Conservation (phyloP, 2,113 vertebrate genomes). For the Spea bombifrons region DNA sequence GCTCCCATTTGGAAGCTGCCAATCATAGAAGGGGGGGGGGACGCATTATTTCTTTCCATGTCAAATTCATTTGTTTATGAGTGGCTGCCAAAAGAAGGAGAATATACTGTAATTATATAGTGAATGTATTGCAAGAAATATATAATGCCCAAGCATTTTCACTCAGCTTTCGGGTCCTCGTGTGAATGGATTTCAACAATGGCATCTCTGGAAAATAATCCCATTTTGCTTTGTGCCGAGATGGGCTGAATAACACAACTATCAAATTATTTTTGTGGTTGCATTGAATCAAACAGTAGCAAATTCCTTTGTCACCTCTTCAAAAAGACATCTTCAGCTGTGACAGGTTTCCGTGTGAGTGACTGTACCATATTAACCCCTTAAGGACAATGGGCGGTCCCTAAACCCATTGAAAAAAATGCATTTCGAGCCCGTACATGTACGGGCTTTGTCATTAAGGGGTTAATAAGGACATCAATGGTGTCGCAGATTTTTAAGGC, state of each 20-base stretch:
- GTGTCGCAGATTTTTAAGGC: conserved; percentile 6
- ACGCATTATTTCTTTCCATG: conserved; percentile 40
- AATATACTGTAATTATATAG: conserved; percentile 48
- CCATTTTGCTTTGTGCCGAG: conserved; percentile 41
- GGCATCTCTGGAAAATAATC: conserved; percentile 47
- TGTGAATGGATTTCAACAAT: conserved; percentile 47
- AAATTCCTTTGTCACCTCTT: conserved; percentile 46
- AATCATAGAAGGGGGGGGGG: conserved; percentile 31
- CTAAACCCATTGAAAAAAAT: too few relatives aligned
- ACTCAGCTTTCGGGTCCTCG: conserved; percentile 35
- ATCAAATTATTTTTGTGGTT: conserved; percentile 49
- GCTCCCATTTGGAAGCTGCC: conserved; percentile 44
- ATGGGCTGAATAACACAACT: conserved; percentile 47
- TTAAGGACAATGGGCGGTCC: too few relatives aligned
- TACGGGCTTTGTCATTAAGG: too few relatives aligned
- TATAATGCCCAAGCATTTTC: conserved; percentile 48
- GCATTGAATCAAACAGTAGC: conserved; percentile 43
- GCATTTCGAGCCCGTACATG: too few relatives aligned
- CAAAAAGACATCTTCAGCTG: conserved; percentile 39
- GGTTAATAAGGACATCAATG: conserved; percentile 29
- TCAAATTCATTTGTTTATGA: conserved; percentile 50
- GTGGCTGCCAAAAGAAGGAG: conserved; percentile 48
- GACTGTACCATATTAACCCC: conserved; percentile 27
- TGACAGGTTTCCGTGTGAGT: conserved; percentile 34
- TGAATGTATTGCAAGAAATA: conserved; percentile 48